A percentile compares a stretch with the other conserved stretches of the same genome.
These are phyloP conservation scores for Phortica variegata DNA, from an alignment of 1,140 invertebrate genomes.

Conservation along the genomic window DNA sequence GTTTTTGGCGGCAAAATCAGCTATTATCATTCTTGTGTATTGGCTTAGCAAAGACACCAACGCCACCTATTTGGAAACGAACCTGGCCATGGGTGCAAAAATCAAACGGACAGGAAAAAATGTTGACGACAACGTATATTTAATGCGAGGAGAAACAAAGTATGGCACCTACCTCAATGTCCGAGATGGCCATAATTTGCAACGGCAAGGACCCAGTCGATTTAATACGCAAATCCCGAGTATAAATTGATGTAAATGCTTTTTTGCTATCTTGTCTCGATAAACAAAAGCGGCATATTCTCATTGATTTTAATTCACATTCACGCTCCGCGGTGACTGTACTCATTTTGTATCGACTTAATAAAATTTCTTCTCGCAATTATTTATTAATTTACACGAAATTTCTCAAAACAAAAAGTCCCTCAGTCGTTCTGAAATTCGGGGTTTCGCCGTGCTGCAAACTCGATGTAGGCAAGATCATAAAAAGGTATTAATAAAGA, in stretches of 20 bases:
- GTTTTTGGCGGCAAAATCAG: neutral
- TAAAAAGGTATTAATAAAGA: too few species aligned
- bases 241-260: constrained; percentile 68
- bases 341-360: too few species aligned
- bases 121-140: too few species aligned
- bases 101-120: too few species aligned
- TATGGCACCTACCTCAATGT: constrained; percentile 68
- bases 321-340: constrained; percentile 16
- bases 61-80: constrained; percentile 38
- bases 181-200: constrained; percentile 73
- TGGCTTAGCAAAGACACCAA: constrained; percentile 43
- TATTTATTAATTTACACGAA: too few species aligned
- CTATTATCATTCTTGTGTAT: too few species aligned
- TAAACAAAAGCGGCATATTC: constrained; percentile 74
- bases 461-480: too few species aligned
- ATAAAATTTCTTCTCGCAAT: too few species aligned
- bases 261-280: constrained; percentile 59
- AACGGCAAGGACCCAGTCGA: constrained; percentile 67
- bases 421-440: too few species aligned
- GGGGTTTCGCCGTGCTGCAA: too few species aligned
- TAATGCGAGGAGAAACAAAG: constrained; percentile 30
- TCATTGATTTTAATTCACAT: constrained; percentile 52
- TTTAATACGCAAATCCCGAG: constrained; percentile 61
- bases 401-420: too few species aligned
- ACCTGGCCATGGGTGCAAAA: constrained; percentile 4